A percentile compares a stretch with the other conserved stretches of the same genome.
Conservation (phyloP, 2,888 invertebrate genomes). For the Chrysolina oricalcia region DNA sequence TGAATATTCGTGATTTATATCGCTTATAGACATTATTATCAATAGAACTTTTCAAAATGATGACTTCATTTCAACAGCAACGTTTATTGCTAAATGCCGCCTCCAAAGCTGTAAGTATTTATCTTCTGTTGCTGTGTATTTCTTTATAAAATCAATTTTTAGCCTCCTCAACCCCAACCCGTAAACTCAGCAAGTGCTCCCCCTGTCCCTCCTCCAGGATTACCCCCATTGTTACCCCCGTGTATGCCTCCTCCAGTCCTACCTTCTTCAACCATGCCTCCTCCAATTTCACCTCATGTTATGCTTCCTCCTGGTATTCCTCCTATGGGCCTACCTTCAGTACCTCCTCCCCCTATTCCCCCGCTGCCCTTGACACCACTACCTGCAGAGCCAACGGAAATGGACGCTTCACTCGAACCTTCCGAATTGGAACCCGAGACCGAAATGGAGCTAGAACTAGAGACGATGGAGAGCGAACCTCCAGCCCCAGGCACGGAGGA, state of each 20-base stretch:
- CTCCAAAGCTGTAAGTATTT: constrained; percentile 47
- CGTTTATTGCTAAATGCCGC: constrained; percentile 58
- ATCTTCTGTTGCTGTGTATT: background rate
- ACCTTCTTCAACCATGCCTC: constrained; percentile 31
- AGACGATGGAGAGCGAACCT: constrained; percentile 60
- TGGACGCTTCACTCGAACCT: constrained; percentile 31
- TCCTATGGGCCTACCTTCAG: constrained; percentile 38
- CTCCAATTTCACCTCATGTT: constrained; percentile 34
- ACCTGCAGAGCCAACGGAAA: constrained; percentile 5
- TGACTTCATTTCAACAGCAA: constrained; percentile 68
- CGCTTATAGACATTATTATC: too few species aligned
- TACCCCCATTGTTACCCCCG: constrained; percentile 34
- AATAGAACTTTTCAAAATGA: constrained; percentile 60
- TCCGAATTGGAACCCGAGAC: constrained; percentile 33
- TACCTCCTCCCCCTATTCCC: constrained; percentile 40
- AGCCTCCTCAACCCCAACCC: constrained; percentile 28
- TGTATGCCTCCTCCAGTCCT: constrained; percentile 41
- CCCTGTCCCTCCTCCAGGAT: constrained; percentile 36
- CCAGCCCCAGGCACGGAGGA: constrained; percentile 70
- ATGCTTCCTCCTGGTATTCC: constrained; percentile 42
- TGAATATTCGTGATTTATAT: too few species aligned
- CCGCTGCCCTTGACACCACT: constrained; percentile 27
- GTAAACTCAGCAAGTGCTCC: constrained; percentile 35
- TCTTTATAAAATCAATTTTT: constrained; percentile 4
- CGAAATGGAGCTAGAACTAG: constrained; percentile 40